phyloP scores from a whole-genome alignment of 1,140 invertebrate genomes.

The Aporrectodea caliginosa region DNA sequence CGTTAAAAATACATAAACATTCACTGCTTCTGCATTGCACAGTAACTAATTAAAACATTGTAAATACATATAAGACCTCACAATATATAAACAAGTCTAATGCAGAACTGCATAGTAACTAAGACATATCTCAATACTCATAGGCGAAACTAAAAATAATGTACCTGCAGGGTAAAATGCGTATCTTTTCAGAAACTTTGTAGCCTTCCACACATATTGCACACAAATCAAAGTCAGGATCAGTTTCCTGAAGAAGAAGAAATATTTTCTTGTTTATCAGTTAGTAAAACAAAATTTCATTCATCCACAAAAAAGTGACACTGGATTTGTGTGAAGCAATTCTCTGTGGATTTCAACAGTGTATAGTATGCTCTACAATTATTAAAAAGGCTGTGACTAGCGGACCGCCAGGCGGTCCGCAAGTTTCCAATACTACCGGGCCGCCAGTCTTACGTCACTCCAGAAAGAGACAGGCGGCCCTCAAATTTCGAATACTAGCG shows the following conservation, averaged over 20 bases:
- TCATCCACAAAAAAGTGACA: too few relatives aligned
- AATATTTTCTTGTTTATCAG: too few relatives aligned
- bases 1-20: not conserved
- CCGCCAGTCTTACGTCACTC: too few relatives aligned
- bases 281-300: too few relatives aligned
- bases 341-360: too few relatives aligned
- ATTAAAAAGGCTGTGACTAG: too few relatives aligned
- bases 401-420: too few relatives aligned
- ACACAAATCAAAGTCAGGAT: slow-evolving; percentile 59
- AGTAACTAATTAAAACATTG: not conserved
- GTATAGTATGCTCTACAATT: too few relatives aligned
- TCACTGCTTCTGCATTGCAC: not conserved
- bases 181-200: slow-evolving; percentile 73
- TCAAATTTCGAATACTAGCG: too few relatives aligned
- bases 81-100: not conserved
- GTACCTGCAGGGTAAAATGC: slow-evolving; percentile 83
- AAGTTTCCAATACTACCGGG: too few relatives aligned
- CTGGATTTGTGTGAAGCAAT: too few relatives aligned
- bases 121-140: slow-evolving; percentile 1
- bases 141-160: slow-evolving; percentile 45
- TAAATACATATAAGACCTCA: not conserved
- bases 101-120: not conserved
- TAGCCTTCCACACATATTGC: slow-evolving; percentile 88
- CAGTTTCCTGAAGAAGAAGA: not conserved
- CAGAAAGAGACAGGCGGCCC: too few relatives aligned